These are phyloP conservation scores for Polia nebulosa DNA, from an alignment of 2,888 invertebrate species.

Conservation along the genomic window DNA sequence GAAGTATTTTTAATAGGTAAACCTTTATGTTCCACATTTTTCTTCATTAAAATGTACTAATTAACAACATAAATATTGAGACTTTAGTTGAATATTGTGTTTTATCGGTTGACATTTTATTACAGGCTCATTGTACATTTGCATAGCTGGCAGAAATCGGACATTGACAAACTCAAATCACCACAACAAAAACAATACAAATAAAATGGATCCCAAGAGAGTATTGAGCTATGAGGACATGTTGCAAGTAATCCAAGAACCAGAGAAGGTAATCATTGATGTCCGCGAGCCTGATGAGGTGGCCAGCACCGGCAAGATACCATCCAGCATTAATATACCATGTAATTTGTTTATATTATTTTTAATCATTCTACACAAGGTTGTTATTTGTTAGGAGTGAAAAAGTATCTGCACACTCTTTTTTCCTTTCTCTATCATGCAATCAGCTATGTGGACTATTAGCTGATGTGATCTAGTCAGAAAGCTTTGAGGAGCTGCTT, in stretches of 20 bases:
- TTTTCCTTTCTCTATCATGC: too few relatives aligned
- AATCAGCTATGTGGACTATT: too few relatives aligned
- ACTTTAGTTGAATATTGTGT: background rate
- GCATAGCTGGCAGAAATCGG: conserved; percentile 15
- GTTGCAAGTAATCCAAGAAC: conserved; percentile 81
- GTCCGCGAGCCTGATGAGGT: conserved; percentile 94
- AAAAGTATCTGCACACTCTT: too few relatives aligned
- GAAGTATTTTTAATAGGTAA: background rate
- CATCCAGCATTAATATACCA: conserved; percentile 95
- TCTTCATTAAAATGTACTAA: background rate
- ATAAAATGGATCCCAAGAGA: conserved; percentile 80
- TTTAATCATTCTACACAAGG: background rate
- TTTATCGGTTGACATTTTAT: conserved; percentile 21
- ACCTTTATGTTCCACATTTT: background rate
- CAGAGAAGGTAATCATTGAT: conserved; percentile 93
- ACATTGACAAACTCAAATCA: conserved; percentile 51
- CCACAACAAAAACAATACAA: conserved; percentile 53
- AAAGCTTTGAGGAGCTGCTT: too few relatives aligned
- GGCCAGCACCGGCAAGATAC: conserved; percentile 92
- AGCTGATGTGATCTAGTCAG: too few relatives aligned
- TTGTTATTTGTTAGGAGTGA: too few relatives aligned
- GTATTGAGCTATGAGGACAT: conserved; percentile 86
- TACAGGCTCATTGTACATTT: conserved; percentile 32
- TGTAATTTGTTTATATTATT: conserved; percentile 83
- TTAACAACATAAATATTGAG: background rate